A percentile compares a stretch with the other conserved stretches of the same genome.
phyloP scores from a whole-genome alignment of 1,140 invertebrate genomes.

The Piezodorus guildinii region DNA sequence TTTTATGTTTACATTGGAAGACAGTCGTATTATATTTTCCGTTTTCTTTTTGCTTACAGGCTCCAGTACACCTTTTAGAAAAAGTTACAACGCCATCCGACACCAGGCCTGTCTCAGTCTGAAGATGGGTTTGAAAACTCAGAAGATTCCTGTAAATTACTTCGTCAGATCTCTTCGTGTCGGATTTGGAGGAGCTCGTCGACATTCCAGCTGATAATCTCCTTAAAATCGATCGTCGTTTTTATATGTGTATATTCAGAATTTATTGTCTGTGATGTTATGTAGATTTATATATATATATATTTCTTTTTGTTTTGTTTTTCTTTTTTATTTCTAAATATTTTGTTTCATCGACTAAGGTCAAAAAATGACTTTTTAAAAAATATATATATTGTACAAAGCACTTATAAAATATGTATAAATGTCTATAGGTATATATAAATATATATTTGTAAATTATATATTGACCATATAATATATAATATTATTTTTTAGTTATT shows the following conservation, averaged over 20 bases:
- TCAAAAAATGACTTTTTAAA: neutral
- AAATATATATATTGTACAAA: conserved; percentile 15
- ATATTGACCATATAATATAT: conserved; percentile 7
- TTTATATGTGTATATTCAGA: conserved; percentile 5
- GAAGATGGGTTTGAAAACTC: neutral
- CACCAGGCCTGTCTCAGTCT: conserved; percentile 24
- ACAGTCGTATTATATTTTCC: conserved; percentile 3
- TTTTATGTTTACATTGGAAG: too few species aligned
- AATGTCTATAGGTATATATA: conserved; percentile 7
- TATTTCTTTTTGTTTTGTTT: neutral
- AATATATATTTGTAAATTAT: conserved; percentile 16
- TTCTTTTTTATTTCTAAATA: neutral
- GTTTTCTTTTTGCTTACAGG: conserved; percentile 22
- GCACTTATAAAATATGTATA: conserved; percentile 4
- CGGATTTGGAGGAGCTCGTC: neutral
- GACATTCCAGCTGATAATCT: neutral
- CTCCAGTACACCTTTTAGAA: conserved; percentile 19
- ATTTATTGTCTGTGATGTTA: conserved; percentile 16
- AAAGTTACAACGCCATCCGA: conserved; percentile 25
- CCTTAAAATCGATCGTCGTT: neutral
- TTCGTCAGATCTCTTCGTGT: conserved; percentile 5
- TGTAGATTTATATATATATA: neutral
- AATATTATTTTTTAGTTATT: conserved; percentile 1
- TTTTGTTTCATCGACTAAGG: neutral
- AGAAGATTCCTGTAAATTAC: neutral